Evolutionary conservation across 2,113 vertebrate species (phyloP).

Genomic region (Ariopsis seemanni): DNA sequence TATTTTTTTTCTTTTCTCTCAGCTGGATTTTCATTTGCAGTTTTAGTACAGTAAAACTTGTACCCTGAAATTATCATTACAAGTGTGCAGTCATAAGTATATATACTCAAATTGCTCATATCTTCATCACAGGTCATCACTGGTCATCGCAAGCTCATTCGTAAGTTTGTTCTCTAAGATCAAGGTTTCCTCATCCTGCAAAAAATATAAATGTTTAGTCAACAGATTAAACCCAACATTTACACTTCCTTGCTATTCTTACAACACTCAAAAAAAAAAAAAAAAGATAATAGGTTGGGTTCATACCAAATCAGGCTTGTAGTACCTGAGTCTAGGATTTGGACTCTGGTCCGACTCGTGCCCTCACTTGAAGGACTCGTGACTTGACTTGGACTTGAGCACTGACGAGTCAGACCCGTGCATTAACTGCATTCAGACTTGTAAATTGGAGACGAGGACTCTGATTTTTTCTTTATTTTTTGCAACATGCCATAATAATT

Average conservation of each 20-base stretch:
- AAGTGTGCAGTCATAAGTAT: constrained; percentile 8
- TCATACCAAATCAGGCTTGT: no score
- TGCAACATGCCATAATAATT: no score
- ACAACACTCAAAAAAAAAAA: not conserved
- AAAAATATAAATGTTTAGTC: not conserved
- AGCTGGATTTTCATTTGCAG: not conserved
- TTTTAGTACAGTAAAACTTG: constrained; percentile 36
- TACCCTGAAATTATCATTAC: constrained; percentile 9
- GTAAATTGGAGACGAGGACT: no score
- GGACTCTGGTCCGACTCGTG: no score
- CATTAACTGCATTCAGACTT: no score
- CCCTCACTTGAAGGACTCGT: no score
- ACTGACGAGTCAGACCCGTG: no score
- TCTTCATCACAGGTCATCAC: constrained; percentile 61
- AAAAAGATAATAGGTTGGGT: not conserved
- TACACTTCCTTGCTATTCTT: not conserved
- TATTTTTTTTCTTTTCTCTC: not conserved
- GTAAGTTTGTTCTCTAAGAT: constrained; percentile 52
- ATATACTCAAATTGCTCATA: not conserved
- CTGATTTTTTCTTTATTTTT: no score
- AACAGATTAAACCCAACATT: not conserved
- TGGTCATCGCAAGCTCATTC: constrained; percentile 57
- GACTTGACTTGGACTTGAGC: no score
- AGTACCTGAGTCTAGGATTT: no score
- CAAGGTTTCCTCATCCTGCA: constrained; percentile 52